These are phyloP conservation scores for Sisyra nigra DNA, from an alignment of 2,888 invertebrate genomes.

Conservation along the genomic window DNA sequence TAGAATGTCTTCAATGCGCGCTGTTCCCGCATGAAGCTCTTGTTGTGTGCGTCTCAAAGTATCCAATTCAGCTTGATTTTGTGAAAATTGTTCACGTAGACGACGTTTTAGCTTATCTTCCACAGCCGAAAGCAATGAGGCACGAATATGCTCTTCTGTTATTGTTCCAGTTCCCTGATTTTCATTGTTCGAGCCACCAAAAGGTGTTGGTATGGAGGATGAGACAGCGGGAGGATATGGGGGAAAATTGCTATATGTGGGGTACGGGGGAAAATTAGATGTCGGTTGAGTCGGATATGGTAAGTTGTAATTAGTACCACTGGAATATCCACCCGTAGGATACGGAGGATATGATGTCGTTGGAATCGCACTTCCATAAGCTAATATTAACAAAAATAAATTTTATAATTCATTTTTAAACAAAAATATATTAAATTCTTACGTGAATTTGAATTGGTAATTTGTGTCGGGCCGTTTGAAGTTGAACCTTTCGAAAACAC, in stretches of 20 bases:
- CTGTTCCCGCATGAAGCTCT: slow-evolving; percentile 71
- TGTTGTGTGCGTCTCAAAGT: slow-evolving; percentile 74
- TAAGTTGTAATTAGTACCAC: too few species aligned
- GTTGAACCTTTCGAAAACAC: slow-evolving; percentile 70
- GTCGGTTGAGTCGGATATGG: too few species aligned
- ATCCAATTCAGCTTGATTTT: slow-evolving; percentile 82
- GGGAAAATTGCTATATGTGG: neutral
- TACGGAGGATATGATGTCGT: slow-evolving; percentile 32
- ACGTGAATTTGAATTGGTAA: slow-evolving; percentile 38
- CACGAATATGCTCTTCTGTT: slow-evolving; percentile 87
- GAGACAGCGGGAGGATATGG: slow-evolving; percentile 34
- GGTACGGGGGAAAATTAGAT: too few species aligned
- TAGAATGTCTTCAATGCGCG: slow-evolving; percentile 65
- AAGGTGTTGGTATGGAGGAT: neutral
- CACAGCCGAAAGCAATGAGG: slow-evolving; percentile 84
- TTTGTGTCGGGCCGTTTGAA: slow-evolving; percentile 20
- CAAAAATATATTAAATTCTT: slow-evolving; percentile 15
- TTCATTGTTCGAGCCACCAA: slow-evolving; percentile 24
- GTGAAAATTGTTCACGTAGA: slow-evolving; percentile 78
- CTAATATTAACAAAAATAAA: slow-evolving; percentile 10
- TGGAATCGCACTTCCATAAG: slow-evolving; percentile 13
- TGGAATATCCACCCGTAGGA: slow-evolving; percentile 21
- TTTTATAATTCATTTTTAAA: neutral
- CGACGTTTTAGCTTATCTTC: slow-evolving; percentile 83
- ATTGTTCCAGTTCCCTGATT: slow-evolving; percentile 52